Base-by-base conservation (phyloP, 2,797 vertebrate genomes). In the Bovichtus diacanthus region DNA sequence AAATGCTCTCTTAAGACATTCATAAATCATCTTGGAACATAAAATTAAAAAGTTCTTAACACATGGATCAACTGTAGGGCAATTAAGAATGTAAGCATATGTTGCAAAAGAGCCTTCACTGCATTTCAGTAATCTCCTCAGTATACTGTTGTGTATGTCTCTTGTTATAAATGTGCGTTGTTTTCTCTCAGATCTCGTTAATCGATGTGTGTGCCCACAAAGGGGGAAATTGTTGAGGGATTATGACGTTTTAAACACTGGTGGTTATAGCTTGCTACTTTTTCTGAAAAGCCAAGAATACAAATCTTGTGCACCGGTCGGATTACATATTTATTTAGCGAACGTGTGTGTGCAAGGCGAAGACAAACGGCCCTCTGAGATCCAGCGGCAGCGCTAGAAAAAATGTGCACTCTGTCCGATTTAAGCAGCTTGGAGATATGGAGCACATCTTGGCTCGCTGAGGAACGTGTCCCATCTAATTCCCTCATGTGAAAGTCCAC, bases 401-500 rank as follows among this genome's bases (percentile, higher is more conserved):
- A 84, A 87, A 84, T 59, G 53, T 4, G 4, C 47, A 55, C 67
- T 85, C 60, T 78, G 71, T 84, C 63, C 60, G 41, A 83, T 81
- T n/a, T 77, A 76, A 80, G 82, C 76, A 60, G 80, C 74, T 72
- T 51, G 25, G 47, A 83, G 80, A 88, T 85, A 72, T 58, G 56
- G 65, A 81, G 71, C 81, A 77, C 72, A 81, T 88, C 82, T 80
- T 67, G 80, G 60, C 70, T 79, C 2, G 12, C 70, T 47, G 62
- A 82, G 69, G 77, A 86, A 64, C 41, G 41, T 66, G 74, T 73
- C 74, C 73, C 9, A 6, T 84, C 47, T 82, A 82, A 90, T 87
- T 91, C 77, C 75, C 78, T 82, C 56, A 67, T 76, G 74, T 85
- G 73, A 87, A 88, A 75, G 74, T 82, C 76, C 55, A 78, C 71